Evolutionary conservation across 2,888 invertebrate species (phyloP).

Genomic region (Mythimna ferrago): DNA sequence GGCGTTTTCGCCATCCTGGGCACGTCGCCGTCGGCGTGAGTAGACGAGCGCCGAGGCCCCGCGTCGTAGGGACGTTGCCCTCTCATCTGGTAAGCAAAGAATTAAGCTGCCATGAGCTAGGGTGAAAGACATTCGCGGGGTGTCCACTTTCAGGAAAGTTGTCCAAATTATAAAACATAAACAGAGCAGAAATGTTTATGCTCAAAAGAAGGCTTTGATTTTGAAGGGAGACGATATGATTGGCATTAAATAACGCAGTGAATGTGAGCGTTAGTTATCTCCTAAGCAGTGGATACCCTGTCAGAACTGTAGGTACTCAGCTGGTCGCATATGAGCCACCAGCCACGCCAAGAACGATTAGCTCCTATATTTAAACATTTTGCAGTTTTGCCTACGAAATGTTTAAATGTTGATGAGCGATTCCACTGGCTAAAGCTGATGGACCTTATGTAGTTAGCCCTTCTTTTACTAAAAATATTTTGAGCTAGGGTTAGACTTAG

Average conservation of each 20-base stretch:
- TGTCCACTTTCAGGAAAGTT: conserved; percentile 41
- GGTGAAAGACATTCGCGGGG: conserved; percentile 27
- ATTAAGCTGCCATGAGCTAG: conserved; percentile 37
- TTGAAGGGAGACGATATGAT: conserved; percentile 22
- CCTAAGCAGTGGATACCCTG: conserved; percentile 47
- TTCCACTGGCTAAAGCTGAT: neutral
- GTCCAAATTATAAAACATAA: conserved; percentile 16
- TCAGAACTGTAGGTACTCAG: conserved; percentile 26
- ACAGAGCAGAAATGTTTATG: neutral
- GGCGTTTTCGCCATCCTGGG: conserved; percentile 18
- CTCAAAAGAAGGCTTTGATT: conserved; percentile 1
- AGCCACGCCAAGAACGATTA: neutral
- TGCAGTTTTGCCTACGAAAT: conserved; percentile 1
- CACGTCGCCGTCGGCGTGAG: conserved; percentile 17
- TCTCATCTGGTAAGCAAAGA: conserved; percentile 41
- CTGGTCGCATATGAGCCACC: conserved; percentile 4
- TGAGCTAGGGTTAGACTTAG: conserved; percentile 16
- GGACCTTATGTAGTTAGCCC: conserved; percentile 20
- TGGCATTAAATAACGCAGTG: conserved; percentile 32
- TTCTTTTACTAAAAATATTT: conserved; percentile 13
- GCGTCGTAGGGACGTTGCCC: conserved; percentile 34
- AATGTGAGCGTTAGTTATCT: conserved; percentile 19
- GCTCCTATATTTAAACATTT: conserved; percentile 23
- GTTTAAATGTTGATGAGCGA: conserved; percentile 3
- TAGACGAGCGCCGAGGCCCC: conserved; percentile 31